phyloP scores from a whole-genome alignment of 2,888 invertebrate genomes.

The Agonopterix subpropinquella region DNA sequence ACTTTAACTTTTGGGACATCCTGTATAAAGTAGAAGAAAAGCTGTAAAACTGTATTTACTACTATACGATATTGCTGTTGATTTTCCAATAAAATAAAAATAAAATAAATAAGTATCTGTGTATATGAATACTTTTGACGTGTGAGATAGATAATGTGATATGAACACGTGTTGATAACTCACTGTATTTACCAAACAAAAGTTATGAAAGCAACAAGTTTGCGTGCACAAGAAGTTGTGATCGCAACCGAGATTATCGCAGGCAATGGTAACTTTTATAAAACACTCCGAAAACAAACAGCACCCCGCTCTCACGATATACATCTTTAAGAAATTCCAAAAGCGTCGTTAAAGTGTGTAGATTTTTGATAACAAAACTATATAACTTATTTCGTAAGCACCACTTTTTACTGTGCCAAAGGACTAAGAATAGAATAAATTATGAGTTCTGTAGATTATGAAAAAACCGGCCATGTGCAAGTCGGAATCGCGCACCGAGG shows the following conservation, averaged over 20 bases:
- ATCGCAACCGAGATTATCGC: conserved; percentile 46
- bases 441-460: conserved; percentile 17
- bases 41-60: no score
- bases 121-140: no score
- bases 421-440: conserved; percentile 11
- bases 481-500: no score
- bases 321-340: conserved; percentile 12
- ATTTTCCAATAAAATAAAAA: no score
- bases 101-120: no score
- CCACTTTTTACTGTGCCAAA: neutral
- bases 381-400: conserved; percentile 8
- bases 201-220: conserved; percentile 60
- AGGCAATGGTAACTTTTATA: conserved; percentile 36
- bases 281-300: conserved; percentile 32
- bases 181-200: conserved; percentile 10
- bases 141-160: no score
- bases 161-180: no score
- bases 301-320: conserved; percentile 16
- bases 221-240: conserved; percentile 38
- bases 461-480: no score
- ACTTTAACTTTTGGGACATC: no score
- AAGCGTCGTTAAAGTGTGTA: conserved; percentile 12
- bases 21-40: no score
- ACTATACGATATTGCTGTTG: no score
- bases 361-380: conserved; percentile 11